Evolutionary conservation across 2,113 vertebrate species (phyloP), one percentile per base, ranked within the genome.

Genomic region (Salvelinus alpinus): DNA sequence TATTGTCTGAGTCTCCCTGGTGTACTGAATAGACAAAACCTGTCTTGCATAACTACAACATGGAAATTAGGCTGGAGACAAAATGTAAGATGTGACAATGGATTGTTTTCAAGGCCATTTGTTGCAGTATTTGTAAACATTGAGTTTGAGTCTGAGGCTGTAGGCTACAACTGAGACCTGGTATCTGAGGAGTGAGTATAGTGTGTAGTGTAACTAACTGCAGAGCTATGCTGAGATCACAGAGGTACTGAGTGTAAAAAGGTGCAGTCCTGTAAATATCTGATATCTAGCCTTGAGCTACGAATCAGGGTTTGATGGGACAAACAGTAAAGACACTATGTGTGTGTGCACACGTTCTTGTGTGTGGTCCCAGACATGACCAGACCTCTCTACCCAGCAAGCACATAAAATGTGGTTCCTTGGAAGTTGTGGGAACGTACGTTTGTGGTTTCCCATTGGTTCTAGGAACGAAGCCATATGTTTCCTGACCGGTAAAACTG

Each of bases 251-350:
- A 31, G 71, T 27, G 60, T 51, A 57, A 29, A 70, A 75, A 69
- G 65, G 38, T 22, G 62, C 64, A 25, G 12, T 65, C 11, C 25
- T 65, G 24, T 29, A 13, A 14, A 66, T 51, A 75, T 77, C 66
- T 78, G 74, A 70, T 8, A 71, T 76, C 70, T 81, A 76, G 64
- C 73, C 78, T 22, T 4, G 29, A 72, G 74, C 72, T 74, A 77
- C 76, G 71, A 82, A 76, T 65, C 59, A 31, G 20, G 64, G 76
- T 29, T 57, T 34, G 34, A 34, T 34, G 34, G 48, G 47, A 54
- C 68, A 72, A 65, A 18, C 51, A 54, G 18, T 57, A 57, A 57
- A 16, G 51, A 2, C 8, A 38, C 13, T 75, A 48, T 51, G 24
- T 69, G 64, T 75, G 54, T 71, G 48, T 25, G 70, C 14, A 14